Conservation (phyloP, 2,888 invertebrate genomes). For the Physocephala rufipes region DNA sequence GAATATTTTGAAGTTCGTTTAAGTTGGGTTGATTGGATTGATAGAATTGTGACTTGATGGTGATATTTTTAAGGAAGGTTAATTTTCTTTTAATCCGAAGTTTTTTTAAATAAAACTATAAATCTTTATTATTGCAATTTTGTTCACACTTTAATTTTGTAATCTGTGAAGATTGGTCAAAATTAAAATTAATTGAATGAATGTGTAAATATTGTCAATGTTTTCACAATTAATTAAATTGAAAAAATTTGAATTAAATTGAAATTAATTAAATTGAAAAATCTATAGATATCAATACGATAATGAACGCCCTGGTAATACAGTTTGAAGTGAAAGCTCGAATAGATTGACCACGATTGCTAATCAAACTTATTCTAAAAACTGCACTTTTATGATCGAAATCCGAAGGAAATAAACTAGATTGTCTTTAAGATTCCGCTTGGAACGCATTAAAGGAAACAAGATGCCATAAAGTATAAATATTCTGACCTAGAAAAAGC, state of each 20-base stretch:
- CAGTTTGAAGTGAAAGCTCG: neutral
- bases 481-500: too few species aligned
- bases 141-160: neutral
- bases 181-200: neutral
- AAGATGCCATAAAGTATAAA: too few species aligned
- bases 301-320: neutral
- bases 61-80: neutral
- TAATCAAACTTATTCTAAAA: neutral
- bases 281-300: too few species aligned
- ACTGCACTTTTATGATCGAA: too few species aligned
- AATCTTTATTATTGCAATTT: neutral
- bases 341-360: neutral
- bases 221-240: too few species aligned
- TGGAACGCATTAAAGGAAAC: too few species aligned
- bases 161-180: neutral
- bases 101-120: neutral
- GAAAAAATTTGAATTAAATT: too few species aligned
- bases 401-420: too few species aligned
- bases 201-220: neutral
- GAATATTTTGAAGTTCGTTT: neutral
- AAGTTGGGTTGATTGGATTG: neutral
- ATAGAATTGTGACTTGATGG: conserved; percentile 18
- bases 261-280: too few species aligned
- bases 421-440: too few species aligned
- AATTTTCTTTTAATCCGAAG: neutral